phyloP scores from a whole-genome alignment of 2,797 vertebrate species.

The Poeciliopsis gracilis region DNA sequence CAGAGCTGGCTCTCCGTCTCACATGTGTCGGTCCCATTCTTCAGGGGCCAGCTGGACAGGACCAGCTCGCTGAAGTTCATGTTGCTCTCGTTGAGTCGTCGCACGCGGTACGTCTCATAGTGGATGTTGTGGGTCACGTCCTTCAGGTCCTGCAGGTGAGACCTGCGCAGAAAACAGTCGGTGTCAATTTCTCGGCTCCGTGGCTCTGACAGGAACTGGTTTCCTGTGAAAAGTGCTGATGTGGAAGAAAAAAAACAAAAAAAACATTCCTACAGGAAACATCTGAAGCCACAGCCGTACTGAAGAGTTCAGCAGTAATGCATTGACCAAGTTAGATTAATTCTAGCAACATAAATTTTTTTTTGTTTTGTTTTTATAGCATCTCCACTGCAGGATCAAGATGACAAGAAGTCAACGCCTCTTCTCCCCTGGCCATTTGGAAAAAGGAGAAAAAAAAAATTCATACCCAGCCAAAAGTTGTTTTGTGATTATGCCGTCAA shows the following conservation, averaged over 20 bases:
- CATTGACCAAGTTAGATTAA: too few relatives aligned
- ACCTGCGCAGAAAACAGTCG: constrained; percentile 74
- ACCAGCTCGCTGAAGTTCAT: constrained; percentile 69
- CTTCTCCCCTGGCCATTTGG: not conserved
- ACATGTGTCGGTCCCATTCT: constrained; percentile 66
- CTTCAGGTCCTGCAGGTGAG: constrained; percentile 96
- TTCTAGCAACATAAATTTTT: not conserved
- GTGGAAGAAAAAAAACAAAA: not conserved
- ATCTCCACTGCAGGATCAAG: not conserved
- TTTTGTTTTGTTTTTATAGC: not conserved
- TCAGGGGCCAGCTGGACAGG: constrained; percentile 63
- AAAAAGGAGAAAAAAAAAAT: not conserved
- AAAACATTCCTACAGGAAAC: not conserved
- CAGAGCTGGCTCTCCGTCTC: constrained; percentile 78
- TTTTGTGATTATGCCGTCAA: not conserved
- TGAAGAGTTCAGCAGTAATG: not conserved
- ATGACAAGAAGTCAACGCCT: not conserved
- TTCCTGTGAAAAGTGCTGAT: not conserved
- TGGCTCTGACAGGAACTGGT: not conserved
- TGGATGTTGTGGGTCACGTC: constrained; percentile 95
- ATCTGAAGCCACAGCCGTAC: not conserved
- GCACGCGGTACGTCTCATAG: constrained; percentile 91
- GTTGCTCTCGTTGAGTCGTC: constrained; percentile 89
- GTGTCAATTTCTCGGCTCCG: not conserved
- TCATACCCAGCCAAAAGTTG: not conserved